Conservation (phyloP, 2,888 invertebrate genomes). For the Biston betularia region DNA sequence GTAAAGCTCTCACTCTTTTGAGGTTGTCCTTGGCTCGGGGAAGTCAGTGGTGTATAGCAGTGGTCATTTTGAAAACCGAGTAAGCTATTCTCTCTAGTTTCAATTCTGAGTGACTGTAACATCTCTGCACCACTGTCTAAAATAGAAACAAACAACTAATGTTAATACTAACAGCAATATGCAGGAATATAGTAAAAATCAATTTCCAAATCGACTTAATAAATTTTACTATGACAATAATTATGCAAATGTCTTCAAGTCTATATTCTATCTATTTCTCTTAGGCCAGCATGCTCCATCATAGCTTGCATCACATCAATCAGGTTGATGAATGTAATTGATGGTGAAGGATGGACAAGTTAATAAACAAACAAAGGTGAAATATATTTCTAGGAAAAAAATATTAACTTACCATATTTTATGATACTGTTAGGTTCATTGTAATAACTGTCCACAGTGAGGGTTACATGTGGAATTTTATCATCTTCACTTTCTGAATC, state of each 20-base stretch:
- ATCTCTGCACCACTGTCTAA: conserved; percentile 82
- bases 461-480: conserved; percentile 87
- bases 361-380: too few species aligned
- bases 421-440: conserved; percentile 84
- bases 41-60: conserved; percentile 91
- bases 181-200: too few species aligned
- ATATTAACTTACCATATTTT: conserved; percentile 77
- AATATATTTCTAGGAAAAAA: background rate
- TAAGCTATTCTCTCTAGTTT: conserved; percentile 83
- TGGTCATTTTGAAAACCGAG: conserved; percentile 92
- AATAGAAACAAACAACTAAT: conserved; percentile 3
- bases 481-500: conserved; percentile 86
- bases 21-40: conserved; percentile 84
- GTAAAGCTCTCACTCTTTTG: conserved; percentile 66
- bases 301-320: too few species aligned
- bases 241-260: too few species aligned
- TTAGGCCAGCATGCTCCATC: too few species aligned
- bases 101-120: conserved; percentile 80
- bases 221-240: too few species aligned
- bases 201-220: too few species aligned
- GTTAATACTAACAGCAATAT: background rate
- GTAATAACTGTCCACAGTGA: conserved; percentile 89
- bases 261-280: too few species aligned
- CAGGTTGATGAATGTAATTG: too few species aligned
- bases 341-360: too few species aligned